phyloP scores from a whole-genome alignment of 1,140 invertebrate species.

The Doryteuthis pealeii region DNA sequence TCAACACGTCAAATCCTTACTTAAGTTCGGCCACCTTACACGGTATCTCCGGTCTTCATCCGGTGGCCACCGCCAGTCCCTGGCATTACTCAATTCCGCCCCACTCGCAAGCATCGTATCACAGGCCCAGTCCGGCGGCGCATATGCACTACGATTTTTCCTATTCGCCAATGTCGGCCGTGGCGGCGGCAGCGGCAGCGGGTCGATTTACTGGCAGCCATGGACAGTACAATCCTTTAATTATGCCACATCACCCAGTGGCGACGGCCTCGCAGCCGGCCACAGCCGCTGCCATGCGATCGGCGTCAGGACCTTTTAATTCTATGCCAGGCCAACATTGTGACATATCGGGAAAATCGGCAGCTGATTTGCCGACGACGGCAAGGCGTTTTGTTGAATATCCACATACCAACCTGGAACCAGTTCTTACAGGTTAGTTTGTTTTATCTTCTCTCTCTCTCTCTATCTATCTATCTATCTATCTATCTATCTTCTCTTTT shows the following conservation, averaged over 20 bases:
- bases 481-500: not conserved
- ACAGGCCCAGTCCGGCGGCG: not conserved
- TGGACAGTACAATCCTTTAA: not conserved
- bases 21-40: not conserved
- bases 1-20: not conserved
- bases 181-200: not conserved
- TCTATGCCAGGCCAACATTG: not conserved
- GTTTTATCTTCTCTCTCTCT: not conserved
- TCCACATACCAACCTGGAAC: not conserved
- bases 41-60: not conserved
- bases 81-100: not conserved
- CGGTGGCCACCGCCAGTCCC: not conserved
- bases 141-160: not conserved
- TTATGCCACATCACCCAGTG: not conserved
- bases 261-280: not conserved
- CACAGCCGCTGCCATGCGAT: not conserved
- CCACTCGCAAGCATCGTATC: not conserved
- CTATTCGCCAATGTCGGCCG: not conserved
- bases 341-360: not conserved
- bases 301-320: not conserved
- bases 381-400: not conserved
- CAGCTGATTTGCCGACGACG: not conserved
- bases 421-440: not conserved
- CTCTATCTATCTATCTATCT: not conserved
- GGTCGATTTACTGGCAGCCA: not conserved